A percentile compares a stretch with the other conserved stretches of the same genome.
These are phyloP conservation scores for Hyles vespertilio DNA, from an alignment of 1,140 invertebrate species.

Conservation along the genomic window DNA sequence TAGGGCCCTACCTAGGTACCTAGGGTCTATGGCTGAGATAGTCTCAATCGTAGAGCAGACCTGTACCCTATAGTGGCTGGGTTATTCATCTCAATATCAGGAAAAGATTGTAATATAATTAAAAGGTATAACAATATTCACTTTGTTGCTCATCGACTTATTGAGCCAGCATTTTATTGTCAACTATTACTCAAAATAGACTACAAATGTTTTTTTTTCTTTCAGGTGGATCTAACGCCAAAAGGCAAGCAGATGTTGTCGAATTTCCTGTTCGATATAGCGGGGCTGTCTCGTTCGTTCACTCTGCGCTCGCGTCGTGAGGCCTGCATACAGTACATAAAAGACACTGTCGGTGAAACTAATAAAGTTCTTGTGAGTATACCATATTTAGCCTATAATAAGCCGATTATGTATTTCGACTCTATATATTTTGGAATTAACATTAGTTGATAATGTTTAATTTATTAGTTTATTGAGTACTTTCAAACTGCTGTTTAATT, in stretches of 20 bases:
- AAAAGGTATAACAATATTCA: too few relatives aligned
- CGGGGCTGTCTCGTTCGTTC: slow-evolving; percentile 90
- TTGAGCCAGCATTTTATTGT: not conserved
- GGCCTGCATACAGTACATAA: slow-evolving; percentile 96
- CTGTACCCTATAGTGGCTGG: too few relatives aligned
- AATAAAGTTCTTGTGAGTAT: slow-evolving; percentile 94
- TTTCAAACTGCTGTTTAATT: too few relatives aligned
- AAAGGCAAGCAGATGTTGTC: slow-evolving; percentile 94
- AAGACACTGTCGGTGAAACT: slow-evolving; percentile 87
- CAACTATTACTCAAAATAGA: not conserved
- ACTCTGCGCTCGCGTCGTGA: slow-evolving; percentile 92
- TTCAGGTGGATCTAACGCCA: slow-evolving; percentile 91
- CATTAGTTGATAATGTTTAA: not conserved
- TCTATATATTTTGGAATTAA: too few relatives aligned
- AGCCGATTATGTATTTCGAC: too few relatives aligned
- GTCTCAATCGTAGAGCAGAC: too few relatives aligned
- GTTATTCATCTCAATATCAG: too few relatives aligned
- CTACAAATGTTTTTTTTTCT: slow-evolving; percentile 1
- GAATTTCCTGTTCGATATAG: slow-evolving; percentile 96
- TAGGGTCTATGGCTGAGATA: too few relatives aligned
- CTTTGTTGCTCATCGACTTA: too few relatives aligned
- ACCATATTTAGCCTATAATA: not conserved
- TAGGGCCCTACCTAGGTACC: too few relatives aligned
- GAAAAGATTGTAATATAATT: too few relatives aligned
- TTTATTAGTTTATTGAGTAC: too few relatives aligned